Conservation (phyloP, 2,797 vertebrate species). For the Chelmon rostratus region DNA sequence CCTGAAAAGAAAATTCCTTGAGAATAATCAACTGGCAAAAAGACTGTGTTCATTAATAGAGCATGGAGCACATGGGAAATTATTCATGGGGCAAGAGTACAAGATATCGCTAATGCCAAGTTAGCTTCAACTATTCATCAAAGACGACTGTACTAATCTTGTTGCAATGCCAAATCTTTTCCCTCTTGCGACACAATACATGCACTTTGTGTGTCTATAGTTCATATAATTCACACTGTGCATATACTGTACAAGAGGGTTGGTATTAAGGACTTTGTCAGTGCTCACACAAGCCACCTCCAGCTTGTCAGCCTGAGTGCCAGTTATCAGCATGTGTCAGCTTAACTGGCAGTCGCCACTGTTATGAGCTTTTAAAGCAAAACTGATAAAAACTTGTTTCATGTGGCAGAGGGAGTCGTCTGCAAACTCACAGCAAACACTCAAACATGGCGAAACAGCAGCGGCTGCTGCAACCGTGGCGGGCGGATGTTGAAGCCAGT, state of each 20-base stretch:
- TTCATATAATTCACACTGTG: neutral
- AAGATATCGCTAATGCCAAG: neutral
- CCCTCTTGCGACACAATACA: too few species aligned
- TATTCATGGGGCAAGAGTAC: neutral
- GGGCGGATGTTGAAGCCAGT: neutral
- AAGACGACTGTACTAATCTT: neutral
- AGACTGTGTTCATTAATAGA: neutral
- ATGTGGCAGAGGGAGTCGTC: neutral
- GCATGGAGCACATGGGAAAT: slow-evolving; percentile 5
- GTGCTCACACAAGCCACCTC: neutral
- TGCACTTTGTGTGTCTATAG: neutral
- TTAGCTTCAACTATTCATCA: slow-evolving; percentile 19
- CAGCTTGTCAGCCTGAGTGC: neutral
- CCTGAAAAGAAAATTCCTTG: neutral
- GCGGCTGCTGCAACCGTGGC: neutral
- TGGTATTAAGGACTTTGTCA: neutral
- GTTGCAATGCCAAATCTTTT: neutral
- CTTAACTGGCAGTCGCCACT: neutral
- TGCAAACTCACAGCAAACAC: neutral
- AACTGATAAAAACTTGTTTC: neutral
- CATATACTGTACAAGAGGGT: neutral
- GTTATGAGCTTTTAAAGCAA: slow-evolving; percentile 9
- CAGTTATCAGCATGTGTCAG: slow-evolving; percentile 2
- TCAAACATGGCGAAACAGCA: neutral
- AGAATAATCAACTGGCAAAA: neutral